Evolutionary conservation across 1,140 invertebrate species (phyloP).

Genomic region (Drosophila guanche): DNA sequence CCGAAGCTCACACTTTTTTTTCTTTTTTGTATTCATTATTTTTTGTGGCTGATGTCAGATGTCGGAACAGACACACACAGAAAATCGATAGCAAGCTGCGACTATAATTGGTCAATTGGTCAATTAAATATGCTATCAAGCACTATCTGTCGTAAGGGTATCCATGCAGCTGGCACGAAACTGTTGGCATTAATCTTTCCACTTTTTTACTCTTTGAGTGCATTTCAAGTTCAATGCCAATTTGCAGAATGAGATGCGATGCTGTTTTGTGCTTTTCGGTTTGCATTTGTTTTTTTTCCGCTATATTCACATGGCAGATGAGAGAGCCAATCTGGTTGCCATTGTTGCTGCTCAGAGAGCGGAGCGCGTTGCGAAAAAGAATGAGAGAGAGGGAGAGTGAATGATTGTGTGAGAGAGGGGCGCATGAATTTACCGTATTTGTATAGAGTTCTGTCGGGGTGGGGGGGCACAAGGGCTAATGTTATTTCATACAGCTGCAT

Average conservation of each 20-base stretch:
- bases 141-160: slow-evolving; percentile 10
- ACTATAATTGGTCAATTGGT: slow-evolving; percentile 35
- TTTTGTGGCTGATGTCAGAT: slow-evolving; percentile 41
- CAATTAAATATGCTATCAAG: slow-evolving; percentile 20
- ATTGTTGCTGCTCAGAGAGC: slow-evolving; percentile 2
- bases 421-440: too few species aligned
- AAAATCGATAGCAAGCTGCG: slow-evolving; percentile 62
- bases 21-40: slow-evolving; percentile 6
- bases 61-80: not conserved
- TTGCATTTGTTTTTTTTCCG: slow-evolving; percentile 26
- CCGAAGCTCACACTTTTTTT: slow-evolving; percentile 53
- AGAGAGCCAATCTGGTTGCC: slow-evolving; percentile 33
- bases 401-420: not conserved
- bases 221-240: slow-evolving; percentile 71
- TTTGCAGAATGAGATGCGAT: slow-evolving; percentile 20
- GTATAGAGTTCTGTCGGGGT: too few species aligned
- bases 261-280: slow-evolving; percentile 23
- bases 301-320: slow-evolving; percentile 21
- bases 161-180: not conserved
- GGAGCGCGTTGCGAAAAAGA: not conserved
- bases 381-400: slow-evolving; percentile 32
- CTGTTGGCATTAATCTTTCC: not conserved
- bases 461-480: too few species aligned
- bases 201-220: slow-evolving; percentile 18
- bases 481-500: too few species aligned